phyloP scores from a whole-genome alignment of 2,113 vertebrate genomes.

The Ophiodon elongatus region DNA sequence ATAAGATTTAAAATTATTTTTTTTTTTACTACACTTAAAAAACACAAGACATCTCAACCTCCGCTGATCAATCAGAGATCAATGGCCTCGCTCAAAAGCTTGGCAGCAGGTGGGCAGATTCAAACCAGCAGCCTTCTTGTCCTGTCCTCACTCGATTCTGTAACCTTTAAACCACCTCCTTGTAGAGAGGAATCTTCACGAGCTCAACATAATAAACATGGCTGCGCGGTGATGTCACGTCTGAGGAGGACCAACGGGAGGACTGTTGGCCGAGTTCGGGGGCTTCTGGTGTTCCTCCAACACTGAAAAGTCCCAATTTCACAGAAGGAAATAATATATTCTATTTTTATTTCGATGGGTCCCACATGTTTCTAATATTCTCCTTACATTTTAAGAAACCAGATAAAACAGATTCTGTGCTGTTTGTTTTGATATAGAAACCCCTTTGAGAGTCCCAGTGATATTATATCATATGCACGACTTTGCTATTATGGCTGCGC shows the following conservation, averaged over 20 bases:
- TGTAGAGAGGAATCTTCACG: not conserved
- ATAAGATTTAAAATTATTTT: too few species aligned
- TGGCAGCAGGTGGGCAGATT: slow-evolving; percentile 3
- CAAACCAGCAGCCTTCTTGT: not conserved
- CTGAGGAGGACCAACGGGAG: slow-evolving; percentile 76
- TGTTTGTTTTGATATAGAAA: not conserved
- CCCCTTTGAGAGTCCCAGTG: not conserved
- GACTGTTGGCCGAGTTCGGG: slow-evolving; percentile 20
- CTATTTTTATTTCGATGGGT: slow-evolving; percentile 42
- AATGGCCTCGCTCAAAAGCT: not conserved
- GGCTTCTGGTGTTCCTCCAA: slow-evolving; percentile 55
- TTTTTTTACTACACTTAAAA: not conserved
- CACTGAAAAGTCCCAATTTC: slow-evolving; percentile 17
- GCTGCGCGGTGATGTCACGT: slow-evolving; percentile 87
- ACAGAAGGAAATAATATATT: slow-evolving; percentile 24
- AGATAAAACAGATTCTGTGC: slow-evolving; percentile 2
- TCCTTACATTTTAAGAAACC: slow-evolving; percentile 2
- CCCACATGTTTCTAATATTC: slow-evolving; percentile 34
- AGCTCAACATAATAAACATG: slow-evolving; percentile 85
- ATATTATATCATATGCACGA: not conserved
- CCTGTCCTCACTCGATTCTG: not conserved
- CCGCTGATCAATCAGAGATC: not conserved
- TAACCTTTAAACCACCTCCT: slow-evolving; percentile 25
- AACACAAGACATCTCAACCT: not conserved
- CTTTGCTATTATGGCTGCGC: not conserved